Evolutionary conservation across 2,113 vertebrate genomes (phyloP).

Genomic region (Vanacampus margaritifer): DNA sequence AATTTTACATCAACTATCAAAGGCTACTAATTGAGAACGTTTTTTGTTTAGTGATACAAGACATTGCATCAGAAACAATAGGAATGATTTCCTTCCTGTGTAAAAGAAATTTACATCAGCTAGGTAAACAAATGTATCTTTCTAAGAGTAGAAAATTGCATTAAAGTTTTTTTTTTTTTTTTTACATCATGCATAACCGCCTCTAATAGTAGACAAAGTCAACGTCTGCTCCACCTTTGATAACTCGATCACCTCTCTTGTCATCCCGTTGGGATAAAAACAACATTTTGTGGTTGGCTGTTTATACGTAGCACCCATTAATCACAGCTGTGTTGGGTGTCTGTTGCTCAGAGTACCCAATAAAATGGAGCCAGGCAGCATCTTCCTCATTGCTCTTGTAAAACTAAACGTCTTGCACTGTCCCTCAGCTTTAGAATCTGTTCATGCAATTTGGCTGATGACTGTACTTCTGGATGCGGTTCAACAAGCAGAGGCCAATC

Average conservation of each 20-base stretch:
- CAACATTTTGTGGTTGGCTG: not conserved
- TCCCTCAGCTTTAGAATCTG: conserved; percentile 35
- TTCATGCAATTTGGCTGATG: conserved; percentile 69
- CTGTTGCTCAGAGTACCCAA: conserved; percentile 29
- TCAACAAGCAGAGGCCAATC: conserved; percentile 64
- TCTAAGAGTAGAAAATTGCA: not conserved
- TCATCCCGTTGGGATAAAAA: conserved; percentile 12
- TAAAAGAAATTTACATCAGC: not conserved
- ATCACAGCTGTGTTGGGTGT: conserved; percentile 2
- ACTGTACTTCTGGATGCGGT: conserved; percentile 64
- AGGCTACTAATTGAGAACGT: not conserved
- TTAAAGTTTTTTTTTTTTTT: not conserved
- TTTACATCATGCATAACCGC: not conserved
- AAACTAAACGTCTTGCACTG: conserved; percentile 27
- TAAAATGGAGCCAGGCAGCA: conserved; percentile 19
- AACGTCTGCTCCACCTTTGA: conserved; percentile 8
- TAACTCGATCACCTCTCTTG: not conserved
- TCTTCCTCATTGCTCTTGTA: conserved; percentile 20
- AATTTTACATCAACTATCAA: not conserved
- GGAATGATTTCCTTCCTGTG: not conserved
- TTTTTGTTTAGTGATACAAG: not conserved
- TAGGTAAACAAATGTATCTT: not conserved
- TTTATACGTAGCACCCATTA: not conserved
- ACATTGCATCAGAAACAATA: not conserved
- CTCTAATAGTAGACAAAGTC: conserved; percentile 13